phyloP scores from a whole-genome alignment of 2,797 vertebrate genomes.

The Thamnophis elegans region DNA sequence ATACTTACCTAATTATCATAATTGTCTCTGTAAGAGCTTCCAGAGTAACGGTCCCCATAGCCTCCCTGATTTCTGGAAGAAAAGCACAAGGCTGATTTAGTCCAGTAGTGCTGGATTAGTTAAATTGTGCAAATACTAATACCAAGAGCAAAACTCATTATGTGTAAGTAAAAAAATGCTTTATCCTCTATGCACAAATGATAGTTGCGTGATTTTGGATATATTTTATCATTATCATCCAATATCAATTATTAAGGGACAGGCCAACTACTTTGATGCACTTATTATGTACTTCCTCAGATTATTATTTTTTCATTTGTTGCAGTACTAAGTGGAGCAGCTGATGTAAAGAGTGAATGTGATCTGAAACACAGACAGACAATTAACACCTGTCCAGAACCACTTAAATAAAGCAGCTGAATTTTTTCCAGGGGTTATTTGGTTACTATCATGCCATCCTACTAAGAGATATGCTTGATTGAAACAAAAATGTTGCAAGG shows the following conservation, averaged over 20 bases:
- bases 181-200: neutral
- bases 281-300: neutral
- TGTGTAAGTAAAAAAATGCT: neutral
- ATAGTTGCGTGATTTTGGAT: neutral
- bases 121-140: neutral
- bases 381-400: neutral
- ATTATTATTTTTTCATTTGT: neutral
- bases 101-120: neutral
- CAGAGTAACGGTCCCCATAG: conserved; percentile 64
- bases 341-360: neutral
- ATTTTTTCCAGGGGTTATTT: neutral
- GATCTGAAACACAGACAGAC: neutral
- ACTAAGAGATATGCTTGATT: neutral
- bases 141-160: neutral
- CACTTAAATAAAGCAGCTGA: neutral
- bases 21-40: conserved; percentile 68
- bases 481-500: neutral
- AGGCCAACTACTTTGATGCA: neutral
- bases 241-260: neutral
- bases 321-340: neutral
- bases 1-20: conserved; percentile 65
- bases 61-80: conserved; percentile 63
- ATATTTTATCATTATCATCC: neutral
- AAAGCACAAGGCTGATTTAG: neutral
- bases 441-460: neutral